Conservation (phyloP, 2,797 vertebrate species). For the Phylloscopus collybita region DNA sequence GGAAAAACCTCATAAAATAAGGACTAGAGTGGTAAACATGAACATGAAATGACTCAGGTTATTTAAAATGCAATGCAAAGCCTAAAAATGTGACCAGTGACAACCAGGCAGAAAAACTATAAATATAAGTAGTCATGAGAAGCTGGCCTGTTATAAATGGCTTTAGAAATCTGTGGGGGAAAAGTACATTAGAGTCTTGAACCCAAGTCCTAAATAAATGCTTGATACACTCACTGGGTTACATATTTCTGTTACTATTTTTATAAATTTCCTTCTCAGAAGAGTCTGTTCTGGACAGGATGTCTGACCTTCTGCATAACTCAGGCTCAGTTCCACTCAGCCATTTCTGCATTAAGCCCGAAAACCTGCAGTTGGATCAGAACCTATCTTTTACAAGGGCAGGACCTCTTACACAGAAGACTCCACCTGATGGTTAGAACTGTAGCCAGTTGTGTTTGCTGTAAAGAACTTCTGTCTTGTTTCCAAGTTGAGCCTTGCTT, state of each 20-base stretch:
- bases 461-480: neutral
- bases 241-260: conserved; percentile 27
- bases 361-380: neutral
- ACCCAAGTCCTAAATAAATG: conserved; percentile 15
- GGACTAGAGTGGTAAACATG: conserved; percentile 49
- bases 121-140: conserved; percentile 45
- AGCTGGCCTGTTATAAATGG: conserved; percentile 8
- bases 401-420: neutral
- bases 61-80: conserved; percentile 47
- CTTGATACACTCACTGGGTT: neutral
- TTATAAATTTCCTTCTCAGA: conserved; percentile 6
- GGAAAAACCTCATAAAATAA: conserved; percentile 54
- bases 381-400: neutral
- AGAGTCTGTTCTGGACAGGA: neutral
- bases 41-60: conserved; percentile 14
- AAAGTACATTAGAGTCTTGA: conserved; percentile 26
- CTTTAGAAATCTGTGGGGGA: neutral
- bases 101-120: conserved; percentile 35
- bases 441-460: neutral
- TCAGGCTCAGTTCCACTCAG: neutral
- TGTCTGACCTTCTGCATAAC: neutral
- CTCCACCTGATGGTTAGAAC: neutral
- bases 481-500: neutral
- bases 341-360: neutral
- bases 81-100: conserved; percentile 32